Conservation (phyloP, 2,113 vertebrate genomes). For the Psophia crepitans region DNA sequence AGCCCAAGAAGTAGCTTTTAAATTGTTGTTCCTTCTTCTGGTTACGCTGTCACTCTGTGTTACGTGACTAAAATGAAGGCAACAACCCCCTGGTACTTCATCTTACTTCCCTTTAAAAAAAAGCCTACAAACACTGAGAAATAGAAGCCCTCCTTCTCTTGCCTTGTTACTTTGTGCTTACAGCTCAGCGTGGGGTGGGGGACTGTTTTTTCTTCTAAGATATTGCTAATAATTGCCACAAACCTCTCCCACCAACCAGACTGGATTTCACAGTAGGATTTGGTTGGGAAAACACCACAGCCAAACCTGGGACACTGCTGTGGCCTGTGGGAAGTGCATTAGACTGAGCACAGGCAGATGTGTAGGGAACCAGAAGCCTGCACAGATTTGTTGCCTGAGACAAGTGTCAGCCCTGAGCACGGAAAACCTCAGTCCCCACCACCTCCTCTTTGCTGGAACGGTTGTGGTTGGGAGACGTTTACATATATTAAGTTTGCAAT, state of each 20-base stretch:
- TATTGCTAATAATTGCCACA: background rate
- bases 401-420: background rate
- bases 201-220: background rate
- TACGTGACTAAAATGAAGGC: background rate
- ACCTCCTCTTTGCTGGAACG: background rate
- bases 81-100: background rate
- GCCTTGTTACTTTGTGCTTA: background rate
- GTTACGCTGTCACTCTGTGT: background rate
- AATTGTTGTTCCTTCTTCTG: background rate
- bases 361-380: background rate
- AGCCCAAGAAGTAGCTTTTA: background rate
- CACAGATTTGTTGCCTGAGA: background rate
- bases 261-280: background rate
- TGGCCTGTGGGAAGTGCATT: background rate
- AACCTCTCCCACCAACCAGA: background rate
- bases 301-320: background rate
- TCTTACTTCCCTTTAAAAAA: background rate
- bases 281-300: background rate
- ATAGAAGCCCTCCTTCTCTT: background rate
- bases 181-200: background rate
- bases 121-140: background rate
- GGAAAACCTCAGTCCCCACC: background rate
- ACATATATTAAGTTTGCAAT: conserved; percentile 12
- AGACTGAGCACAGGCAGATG: accelerated
- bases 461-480: background rate